Evolutionary conservation across 2,888 invertebrate species (phyloP).

Genomic region (Leptopilina syphax): DNA sequence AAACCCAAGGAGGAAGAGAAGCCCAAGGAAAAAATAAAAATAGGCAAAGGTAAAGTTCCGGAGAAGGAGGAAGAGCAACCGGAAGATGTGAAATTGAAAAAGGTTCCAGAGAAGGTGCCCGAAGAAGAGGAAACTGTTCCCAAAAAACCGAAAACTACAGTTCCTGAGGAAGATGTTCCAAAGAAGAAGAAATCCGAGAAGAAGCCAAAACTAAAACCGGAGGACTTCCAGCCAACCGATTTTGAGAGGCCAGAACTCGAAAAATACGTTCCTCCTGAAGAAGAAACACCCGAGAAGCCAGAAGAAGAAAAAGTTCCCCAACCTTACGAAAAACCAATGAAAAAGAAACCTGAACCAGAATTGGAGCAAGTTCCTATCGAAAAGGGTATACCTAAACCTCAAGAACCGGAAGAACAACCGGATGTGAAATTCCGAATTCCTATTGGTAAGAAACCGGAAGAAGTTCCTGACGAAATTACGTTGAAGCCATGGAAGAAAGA

Average conservation of each 20-base stretch:
- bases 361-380: constrained; percentile 70
- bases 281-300: constrained; percentile 66
- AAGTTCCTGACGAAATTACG: constrained; percentile 71
- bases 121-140: constrained; percentile 69
- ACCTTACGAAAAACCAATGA: constrained; percentile 65
- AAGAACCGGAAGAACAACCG: constrained; percentile 75
- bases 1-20: constrained; percentile 70
- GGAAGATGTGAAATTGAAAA: constrained; percentile 73
- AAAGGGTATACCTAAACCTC: constrained; percentile 74
- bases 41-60: constrained; percentile 71
- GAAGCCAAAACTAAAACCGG: constrained; percentile 64
- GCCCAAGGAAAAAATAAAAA: constrained; percentile 65
- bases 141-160: constrained; percentile 62
- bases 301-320: constrained; percentile 67
- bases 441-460: constrained; percentile 66
- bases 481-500: constrained; percentile 72
- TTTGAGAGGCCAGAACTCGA: constrained; percentile 73
- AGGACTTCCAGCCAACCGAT: constrained; percentile 69
- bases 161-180: constrained; percentile 63
- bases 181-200: constrained; percentile 65
- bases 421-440: constrained; percentile 76
- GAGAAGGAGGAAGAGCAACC: constrained; percentile 65
- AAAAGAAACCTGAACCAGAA: constrained; percentile 70
- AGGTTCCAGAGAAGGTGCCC: constrained; percentile 68
- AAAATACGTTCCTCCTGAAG: constrained; percentile 69